phyloP scores from a whole-genome alignment of 2,797 vertebrate species.

The Myoxocephalus aenaeus region DNA sequence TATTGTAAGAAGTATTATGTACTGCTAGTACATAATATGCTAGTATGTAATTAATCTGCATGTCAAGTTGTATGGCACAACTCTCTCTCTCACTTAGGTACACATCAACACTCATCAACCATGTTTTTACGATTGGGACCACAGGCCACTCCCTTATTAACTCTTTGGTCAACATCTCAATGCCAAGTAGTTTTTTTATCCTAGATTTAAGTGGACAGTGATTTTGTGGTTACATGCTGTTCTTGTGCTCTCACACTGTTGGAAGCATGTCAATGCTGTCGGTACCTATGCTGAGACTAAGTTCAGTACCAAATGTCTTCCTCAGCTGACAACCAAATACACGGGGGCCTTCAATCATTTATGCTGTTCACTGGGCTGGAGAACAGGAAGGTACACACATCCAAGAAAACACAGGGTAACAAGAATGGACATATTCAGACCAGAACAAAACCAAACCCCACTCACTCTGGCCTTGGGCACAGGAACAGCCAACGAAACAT shows the following conservation, averaged over 20 bases:
- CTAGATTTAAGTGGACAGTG: background rate
- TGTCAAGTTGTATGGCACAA: background rate
- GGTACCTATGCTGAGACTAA: constrained; percentile 38
- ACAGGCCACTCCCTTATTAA: background rate
- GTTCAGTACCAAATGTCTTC: constrained; percentile 57
- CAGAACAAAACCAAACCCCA: constrained; percentile 48
- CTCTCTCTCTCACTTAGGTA: background rate
- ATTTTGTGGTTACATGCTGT: constrained; percentile 23
- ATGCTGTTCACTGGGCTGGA: constrained; percentile 58
- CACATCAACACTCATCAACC: background rate
- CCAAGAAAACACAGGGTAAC: constrained; percentile 55
- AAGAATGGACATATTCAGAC: constrained; percentile 61
- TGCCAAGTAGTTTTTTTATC: background rate
- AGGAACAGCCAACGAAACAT: constrained; percentile 9
- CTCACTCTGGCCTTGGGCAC: constrained; percentile 6
- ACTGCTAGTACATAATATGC: no score
- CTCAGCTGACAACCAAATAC: constrained; percentile 69
- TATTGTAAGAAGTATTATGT: background rate
- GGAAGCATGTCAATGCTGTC: constrained; percentile 45
- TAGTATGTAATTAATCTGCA: background rate
- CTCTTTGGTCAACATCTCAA: background rate
- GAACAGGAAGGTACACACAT: constrained; percentile 51
- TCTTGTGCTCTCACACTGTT: constrained; percentile 27
- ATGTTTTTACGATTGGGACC: background rate
- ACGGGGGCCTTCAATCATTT: constrained; percentile 63